Conservation (phyloP, 2,113 vertebrate species). For the Nipponia nippon region DNA sequence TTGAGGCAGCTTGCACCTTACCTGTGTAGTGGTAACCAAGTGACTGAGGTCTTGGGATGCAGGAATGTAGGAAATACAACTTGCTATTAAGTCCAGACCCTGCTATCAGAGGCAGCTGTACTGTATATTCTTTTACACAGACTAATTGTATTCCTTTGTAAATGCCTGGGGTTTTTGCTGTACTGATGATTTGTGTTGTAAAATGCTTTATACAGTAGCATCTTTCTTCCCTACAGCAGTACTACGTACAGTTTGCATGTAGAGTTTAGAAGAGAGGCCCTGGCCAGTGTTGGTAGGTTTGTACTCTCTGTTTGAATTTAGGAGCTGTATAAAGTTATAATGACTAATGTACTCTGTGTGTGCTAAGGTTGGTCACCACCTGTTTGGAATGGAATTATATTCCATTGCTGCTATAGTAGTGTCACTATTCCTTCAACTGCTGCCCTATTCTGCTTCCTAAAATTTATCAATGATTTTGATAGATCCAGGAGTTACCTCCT, state of each 20-base stretch:
- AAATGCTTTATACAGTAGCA: background rate
- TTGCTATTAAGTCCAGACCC: background rate
- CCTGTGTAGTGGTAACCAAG: background rate
- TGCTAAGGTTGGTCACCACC: background rate
- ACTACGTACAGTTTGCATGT: background rate
- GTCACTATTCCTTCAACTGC: background rate
- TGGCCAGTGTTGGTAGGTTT: background rate
- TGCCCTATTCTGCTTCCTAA: background rate
- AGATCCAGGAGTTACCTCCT: background rate
- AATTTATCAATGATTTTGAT: background rate
- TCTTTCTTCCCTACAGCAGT: background rate
- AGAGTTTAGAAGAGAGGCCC: background rate
- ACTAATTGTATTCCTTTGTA: background rate
- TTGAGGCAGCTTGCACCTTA: background rate
- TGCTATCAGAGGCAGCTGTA: background rate
- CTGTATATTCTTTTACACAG: background rate
- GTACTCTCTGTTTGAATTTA: background rate
- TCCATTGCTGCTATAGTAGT: background rate
- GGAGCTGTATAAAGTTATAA: background rate
- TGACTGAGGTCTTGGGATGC: background rate
- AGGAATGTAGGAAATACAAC: background rate
- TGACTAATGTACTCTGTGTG: background rate
- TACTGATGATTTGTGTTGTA: background rate
- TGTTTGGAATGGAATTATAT: background rate
- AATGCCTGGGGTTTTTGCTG: background rate